Evolutionary conservation across 2,888 invertebrate species (phyloP).

Genomic region (Pristionchus mayeri): DNA sequence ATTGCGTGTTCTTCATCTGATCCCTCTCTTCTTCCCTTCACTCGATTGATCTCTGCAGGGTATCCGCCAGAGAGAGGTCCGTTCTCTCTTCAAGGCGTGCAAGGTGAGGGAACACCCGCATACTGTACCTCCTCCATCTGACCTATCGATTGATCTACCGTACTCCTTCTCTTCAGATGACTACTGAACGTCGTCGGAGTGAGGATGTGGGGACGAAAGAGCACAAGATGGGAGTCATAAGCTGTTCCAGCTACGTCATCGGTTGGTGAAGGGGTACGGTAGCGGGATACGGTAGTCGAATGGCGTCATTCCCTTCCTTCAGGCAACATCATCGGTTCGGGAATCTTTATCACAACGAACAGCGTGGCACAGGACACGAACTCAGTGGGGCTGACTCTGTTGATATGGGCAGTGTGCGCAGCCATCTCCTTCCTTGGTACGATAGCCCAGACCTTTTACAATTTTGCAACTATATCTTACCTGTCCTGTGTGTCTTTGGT

Average conservation of each 20-base stretch:
- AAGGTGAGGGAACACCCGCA: not conserved
- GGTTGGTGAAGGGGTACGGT: constrained; percentile 51
- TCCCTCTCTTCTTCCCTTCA: not conserved
- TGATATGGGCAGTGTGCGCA: constrained; percentile 87
- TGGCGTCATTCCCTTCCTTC: not conserved
- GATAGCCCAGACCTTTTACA: too few relatives aligned
- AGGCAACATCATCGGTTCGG: constrained; percentile 69
- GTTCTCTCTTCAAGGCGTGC: not conserved
- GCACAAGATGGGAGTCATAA: constrained; percentile 65
- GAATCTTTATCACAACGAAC: constrained; percentile 65
- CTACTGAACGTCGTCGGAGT: not conserved
- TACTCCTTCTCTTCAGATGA: not conserved
- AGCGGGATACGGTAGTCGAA: not conserved
- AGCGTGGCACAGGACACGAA: constrained; percentile 66
- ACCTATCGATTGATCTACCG: not conserved
- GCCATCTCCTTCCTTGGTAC: constrained; percentile 86
- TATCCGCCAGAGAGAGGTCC: constrained; percentile 30
- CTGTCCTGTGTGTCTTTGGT: too few relatives aligned
- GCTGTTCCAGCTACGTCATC: constrained; percentile 66
- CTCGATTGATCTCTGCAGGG: constrained; percentile 18
- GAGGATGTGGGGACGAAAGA: constrained; percentile 14
- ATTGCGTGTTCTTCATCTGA: not conserved
- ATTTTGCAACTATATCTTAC: too few relatives aligned
- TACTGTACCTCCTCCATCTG: not conserved
- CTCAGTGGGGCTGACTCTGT: constrained; percentile 85